Base-by-base conservation (phyloP, 1,140 invertebrate species). In the Musca domestica region DNA sequence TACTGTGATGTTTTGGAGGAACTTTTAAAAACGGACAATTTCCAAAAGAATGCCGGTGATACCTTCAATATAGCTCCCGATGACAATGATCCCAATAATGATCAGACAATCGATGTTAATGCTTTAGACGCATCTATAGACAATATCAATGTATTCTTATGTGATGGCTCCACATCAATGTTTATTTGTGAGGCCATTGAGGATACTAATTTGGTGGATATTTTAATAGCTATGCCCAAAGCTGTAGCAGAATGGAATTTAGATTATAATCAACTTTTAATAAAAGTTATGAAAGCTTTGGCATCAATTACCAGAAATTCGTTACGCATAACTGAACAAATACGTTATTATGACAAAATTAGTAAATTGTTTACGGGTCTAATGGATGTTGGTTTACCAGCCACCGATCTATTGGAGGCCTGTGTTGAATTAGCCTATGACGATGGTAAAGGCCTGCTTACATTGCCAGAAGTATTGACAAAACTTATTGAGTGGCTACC, bases 1-100 rank as follows among this genome's bases (percentile, higher is more conserved):
- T 87, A 85, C 76, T 72, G 75, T 85, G 81, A 82, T 83, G 80
- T 72, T 41, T 71, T 81, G 47, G 72, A 74, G 68, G 69, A 74
- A 66, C 68, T 81, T 22, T 51, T 81, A 68, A 76, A 71, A 51
- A 81, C 79, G 5, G 75, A 71, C 14, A 71, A 79, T 41, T 81
- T 81, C 61, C 25, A 54, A 10, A 74, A 72, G 7, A 73, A 72
- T 65, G 70, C 69, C 47, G 72, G 56, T 27, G 73, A 70, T n/a
- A 74, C 67, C 34, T 80, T 80, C 34, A 76, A 80, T 47, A 80
- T 80, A 52, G 69, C 71, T 56, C 76, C 70, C 67, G 78, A 80
- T 65, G 69, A 65, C 64, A 78, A 78, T 66, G 69, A 65, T 34
- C 63, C 47, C 2, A 73, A 75, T 27, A 73, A 68, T 69, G 78